Base-by-base conservation (phyloP, 1,140 invertebrate genomes). In the Augochlora pura region DNA sequence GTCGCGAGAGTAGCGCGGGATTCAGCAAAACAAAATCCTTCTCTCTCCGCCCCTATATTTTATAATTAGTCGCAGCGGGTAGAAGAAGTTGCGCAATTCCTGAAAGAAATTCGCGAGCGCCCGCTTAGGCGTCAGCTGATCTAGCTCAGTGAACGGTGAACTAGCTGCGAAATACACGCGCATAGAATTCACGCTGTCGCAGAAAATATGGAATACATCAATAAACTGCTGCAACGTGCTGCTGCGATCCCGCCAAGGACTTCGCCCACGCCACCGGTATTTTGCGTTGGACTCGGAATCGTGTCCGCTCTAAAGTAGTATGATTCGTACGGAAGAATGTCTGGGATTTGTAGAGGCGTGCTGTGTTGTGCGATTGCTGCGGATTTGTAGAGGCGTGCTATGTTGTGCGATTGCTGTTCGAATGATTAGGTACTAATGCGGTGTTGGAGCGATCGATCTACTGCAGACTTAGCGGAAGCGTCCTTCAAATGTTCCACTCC, bases 191-290 rank as follows among this genome's bases (percentile, higher is more conserved):
- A 5, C 39, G 18, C 62, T 25, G 7, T 54, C n/a, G 21, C 46
- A 27, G n/a, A 9, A n/a, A 57, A 54, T 39, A 91, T 91, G 90
- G 90, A 91, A 23, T 91, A 87, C 70, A 89, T 91, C 78, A 89
- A 90, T 83, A 88, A 86, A 65, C 69, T 91, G 38, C 63, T 91
- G 39, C 80, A 90, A 77, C 88, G 89, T 32, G 46, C 84, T 67
- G 77, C 77, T n/a, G 65, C 82, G 38, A 87, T 74, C 54, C 71
- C 84, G 21, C 68, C 80, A 72, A 80, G 75, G 38, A 84, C 82
- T 32, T 68, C 77, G 70, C 78, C 81, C 63, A 84, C 82, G 68
- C 70, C 63, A 38, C 74, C 73, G 87, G 87, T 90, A 88, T 77
- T 86, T 69, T 70, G 16, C 67, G 59, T 57, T 57, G n/a, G n/a